Evolutionary conservation across 1,140 invertebrate species (phyloP), one percentile per base, ranked within the genome.

Genomic region (Tachypleus tridentatus): DNA sequence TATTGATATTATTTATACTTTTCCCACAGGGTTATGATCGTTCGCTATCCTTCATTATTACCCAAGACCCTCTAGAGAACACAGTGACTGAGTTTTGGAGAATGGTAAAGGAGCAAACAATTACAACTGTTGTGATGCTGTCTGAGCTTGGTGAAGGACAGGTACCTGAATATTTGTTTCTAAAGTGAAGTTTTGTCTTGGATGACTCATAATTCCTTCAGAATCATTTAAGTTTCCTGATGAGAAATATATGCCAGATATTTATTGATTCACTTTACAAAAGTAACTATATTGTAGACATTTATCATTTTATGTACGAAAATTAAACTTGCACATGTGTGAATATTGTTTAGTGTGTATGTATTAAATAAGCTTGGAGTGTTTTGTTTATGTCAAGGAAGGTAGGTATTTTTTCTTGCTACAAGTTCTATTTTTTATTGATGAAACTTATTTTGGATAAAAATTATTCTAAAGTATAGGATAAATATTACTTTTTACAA

Each of bases 31-130:
- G 92, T 10, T 97, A 97, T 75, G 89, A 96, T 74, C 92, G 93
- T 77, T 86, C 85, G 1, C 89, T 93, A 77, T 89, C 90, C 29
- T 97, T 94, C 78, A 93, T 97, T 54, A 93, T 96, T 57, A 91
- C 93, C 4, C 93, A 98, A 82, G 93, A 97, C 79, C 94, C 95
- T 0, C 75, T 97, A 62, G 89, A 91, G 51, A 81, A 82, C 66
- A 97, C 93, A 0, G 85, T 92, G 61, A 82, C 84, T 67, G 95
- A 97, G 79, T 97, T 98, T 77, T 97, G 95, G 94, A 82, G 93
- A 74, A 95, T 97, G 93, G 85, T 97, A 59, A 90, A 89, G 49
- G 93, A 97, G 76, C 91, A 96, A 73, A 87, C 89, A 74, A 86
- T 96, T 49, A 84, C 85, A 59, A 92, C 91, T 3, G 86, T 98